A percentile compares a stretch with the other conserved stretches of the same genome.
phyloP scores from a whole-genome alignment of 2,797 vertebrate genomes.

The Pseudochirops corinnae region DNA sequence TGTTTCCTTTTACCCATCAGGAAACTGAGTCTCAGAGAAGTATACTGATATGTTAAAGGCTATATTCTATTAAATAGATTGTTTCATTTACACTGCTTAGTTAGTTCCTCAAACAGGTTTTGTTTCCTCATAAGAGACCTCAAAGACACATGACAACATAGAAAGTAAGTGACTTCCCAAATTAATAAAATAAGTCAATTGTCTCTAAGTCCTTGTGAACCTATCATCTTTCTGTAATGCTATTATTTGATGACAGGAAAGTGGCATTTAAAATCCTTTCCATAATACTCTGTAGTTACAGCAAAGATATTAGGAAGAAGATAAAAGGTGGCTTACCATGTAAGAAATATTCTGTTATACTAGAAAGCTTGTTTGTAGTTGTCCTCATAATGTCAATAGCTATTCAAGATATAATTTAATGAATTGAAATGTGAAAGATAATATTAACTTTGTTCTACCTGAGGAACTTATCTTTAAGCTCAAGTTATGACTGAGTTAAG shows the following conservation, averaged over 20 bases:
- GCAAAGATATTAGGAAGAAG: conserved; percentile 62
- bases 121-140: not conserved
- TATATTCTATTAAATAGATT: no score
- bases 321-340: conserved; percentile 64
- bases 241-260: conserved; percentile 45
- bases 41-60: no score
- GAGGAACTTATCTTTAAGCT: conserved; percentile 68
- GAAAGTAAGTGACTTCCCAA: conserved; percentile 22
- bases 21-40: no score
- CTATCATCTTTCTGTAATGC: conserved; percentile 12
- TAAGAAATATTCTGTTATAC: conserved; percentile 60
- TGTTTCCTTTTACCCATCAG: no score
- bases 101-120: not conserved
- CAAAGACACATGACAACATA: not conserved
- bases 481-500: conserved; percentile 68
- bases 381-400: conserved; percentile 65
- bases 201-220: conserved; percentile 16
- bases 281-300: conserved; percentile 48
- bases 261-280: conserved; percentile 67
- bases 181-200: conserved; percentile 51
- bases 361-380: conserved; percentile 70
- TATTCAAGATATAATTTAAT: conserved; percentile 70
- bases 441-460: conserved; percentile 71
- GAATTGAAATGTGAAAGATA: conserved; percentile 70
- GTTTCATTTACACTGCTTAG: not conserved